Evolutionary conservation across 2,797 vertebrate genomes (phyloP), one percentile per base, ranked within the genome.

Genomic region (Lacerta agilis): DNA sequence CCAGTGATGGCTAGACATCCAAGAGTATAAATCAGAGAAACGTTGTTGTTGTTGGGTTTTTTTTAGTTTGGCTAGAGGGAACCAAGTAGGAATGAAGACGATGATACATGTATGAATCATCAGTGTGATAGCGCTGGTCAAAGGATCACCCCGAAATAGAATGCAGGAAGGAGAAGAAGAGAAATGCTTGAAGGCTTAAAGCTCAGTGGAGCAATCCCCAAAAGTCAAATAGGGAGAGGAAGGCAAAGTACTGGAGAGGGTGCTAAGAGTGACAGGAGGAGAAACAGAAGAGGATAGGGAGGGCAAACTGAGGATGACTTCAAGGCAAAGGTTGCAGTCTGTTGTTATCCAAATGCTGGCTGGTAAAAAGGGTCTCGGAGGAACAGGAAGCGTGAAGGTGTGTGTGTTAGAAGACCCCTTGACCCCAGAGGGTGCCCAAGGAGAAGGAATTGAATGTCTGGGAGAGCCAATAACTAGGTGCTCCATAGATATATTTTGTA

Each of bases 71-170:
- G 38, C 75, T 76, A 85, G 72, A 77, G 6, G 41, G n/a, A 71
- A 67, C 18, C 71, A 38, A 76, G 25, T 71, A 79, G 49, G 76
- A 64, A 69, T 66, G n/a, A 29, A 87, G 25, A 85, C n/a, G 15
- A 72, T 82, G 61, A 55, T 49, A 43, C 43, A 29, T 55, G 13
- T 45, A 33, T 64, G 75, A 72, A 61, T 78, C 73, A 79, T 77
- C 64, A 86, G 20, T 20, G 15, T 55, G 55, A 36, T 82, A 83
- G 29, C 27, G 49, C 23, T 69, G 81, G 81, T 89, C 76, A 71
- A 64, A 79, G n/a, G 72, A 61, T 71, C 45, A 72, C 73, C 45
- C 71, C 43, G 73, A 81, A 80, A 85, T 80, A 87, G 82, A 90
- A 43, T 71, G 25, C 25, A 81, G 82, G 67, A 81, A 43, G 45